phyloP scores from a whole-genome alignment of 2,888 invertebrate species.

The Monoplex corrugatus region DNA sequence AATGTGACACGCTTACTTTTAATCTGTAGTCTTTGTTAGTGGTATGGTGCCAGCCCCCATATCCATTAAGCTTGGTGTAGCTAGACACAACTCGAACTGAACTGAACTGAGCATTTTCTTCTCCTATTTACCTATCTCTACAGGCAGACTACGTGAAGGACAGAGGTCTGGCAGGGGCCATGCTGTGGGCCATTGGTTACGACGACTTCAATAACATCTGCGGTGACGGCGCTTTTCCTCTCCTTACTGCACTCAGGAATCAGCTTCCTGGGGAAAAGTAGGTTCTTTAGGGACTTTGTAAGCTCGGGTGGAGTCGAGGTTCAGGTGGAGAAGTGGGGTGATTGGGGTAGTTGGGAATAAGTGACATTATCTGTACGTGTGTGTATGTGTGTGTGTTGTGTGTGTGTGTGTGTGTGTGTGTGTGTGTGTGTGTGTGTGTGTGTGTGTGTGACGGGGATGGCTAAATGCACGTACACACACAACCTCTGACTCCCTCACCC shows the following conservation, averaged over 20 bases:
- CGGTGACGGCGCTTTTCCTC: conserved; percentile 52
- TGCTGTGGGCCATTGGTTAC: conserved; percentile 88
- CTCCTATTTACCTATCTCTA: neutral
- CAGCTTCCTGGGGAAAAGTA: conserved; percentile 52
- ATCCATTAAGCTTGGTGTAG: too few relatives aligned
- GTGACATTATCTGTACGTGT: neutral
- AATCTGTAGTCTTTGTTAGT: too few relatives aligned
- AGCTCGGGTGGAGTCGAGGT: too few relatives aligned
- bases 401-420: conserved; percentile 9
- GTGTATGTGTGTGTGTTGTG: neutral
- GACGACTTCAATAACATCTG: conserved; percentile 62
- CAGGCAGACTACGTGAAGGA: conserved; percentile 53
- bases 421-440: conserved; percentile 4
- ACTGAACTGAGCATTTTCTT: too few relatives aligned
- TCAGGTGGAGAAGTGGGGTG: too few relatives aligned
- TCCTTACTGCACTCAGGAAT: conserved; percentile 49
- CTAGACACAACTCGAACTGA: too few relatives aligned
- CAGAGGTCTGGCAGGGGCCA: conserved; percentile 84
- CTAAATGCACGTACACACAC: too few relatives aligned
- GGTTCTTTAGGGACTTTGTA: neutral
- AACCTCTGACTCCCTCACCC: neutral
- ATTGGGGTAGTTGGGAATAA: too few relatives aligned
- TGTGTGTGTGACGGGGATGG: neutral
- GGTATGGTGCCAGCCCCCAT: too few relatives aligned
- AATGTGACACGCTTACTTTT: too few relatives aligned